Evolutionary conservation across 1,140 invertebrate genomes (phyloP).

Genomic region (Pectinophora gossypiella): DNA sequence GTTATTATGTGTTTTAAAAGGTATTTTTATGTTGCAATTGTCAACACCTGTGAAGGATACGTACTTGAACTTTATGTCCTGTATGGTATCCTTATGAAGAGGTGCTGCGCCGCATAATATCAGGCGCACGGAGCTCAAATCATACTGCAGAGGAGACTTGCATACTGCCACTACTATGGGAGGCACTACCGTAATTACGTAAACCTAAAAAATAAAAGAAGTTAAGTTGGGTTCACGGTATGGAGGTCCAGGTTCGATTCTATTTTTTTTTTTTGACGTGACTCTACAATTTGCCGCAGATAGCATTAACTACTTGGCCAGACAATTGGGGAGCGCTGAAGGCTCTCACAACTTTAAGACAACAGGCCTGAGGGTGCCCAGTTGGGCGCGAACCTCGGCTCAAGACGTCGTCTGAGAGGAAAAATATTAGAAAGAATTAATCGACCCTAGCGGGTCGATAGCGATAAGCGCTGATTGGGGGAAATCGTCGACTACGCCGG

Average conservation of each 20-base stretch:
- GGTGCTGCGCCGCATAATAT: constrained; percentile 69
- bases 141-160: constrained; percentile 70
- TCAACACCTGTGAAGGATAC: constrained; percentile 1
- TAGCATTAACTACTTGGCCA: no score
- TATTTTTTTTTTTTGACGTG: not conserved
- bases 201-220: constrained; percentile 59
- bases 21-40: not conserved
- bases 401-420: not conserved
- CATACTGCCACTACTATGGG: constrained; percentile 76
- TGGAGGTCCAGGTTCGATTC: no score
- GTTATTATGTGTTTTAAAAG: not conserved
- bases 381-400: no score
- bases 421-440: not conserved
- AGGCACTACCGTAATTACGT: constrained; percentile 72
- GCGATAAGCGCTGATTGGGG: not conserved
- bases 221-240: no score
- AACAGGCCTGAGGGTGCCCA: no score
- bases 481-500: no score
- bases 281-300: not conserved
- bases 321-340: no score
- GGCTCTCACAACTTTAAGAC: no score
- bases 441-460: no score
- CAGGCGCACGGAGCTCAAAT: constrained; percentile 60
- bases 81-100: constrained; percentile 52
- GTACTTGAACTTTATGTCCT: constrained; percentile 42